Conservation (phyloP, 2,888 invertebrate species). For the Drosophila ezoana region DNA sequence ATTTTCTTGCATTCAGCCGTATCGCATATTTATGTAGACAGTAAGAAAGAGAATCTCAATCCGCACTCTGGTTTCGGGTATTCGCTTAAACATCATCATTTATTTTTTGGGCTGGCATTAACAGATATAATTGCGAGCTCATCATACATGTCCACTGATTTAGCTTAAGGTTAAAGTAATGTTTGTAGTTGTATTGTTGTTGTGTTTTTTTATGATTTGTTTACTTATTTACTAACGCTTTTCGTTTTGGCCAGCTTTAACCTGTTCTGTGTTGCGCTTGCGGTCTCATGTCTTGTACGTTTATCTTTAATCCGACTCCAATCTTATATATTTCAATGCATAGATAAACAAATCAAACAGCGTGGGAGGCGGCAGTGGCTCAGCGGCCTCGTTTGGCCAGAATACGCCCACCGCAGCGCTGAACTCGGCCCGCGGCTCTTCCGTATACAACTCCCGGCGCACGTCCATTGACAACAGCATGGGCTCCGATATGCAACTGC, state of each 20-base stretch:
- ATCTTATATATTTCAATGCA: conserved; percentile 17
- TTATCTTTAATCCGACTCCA: neutral
- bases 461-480: conserved; percentile 83
- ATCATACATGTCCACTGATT: conserved; percentile 4
- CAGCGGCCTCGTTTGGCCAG: conserved; percentile 71
- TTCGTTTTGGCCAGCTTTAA: conserved; percentile 41
- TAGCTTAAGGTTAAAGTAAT: conserved; percentile 25
- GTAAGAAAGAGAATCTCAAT: neutral
- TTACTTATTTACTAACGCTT: conserved; percentile 63
- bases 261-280: conserved; percentile 42
- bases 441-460: conserved; percentile 83
- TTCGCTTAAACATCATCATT: conserved; percentile 9
- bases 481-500: conserved; percentile 78
- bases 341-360: conserved; percentile 62
- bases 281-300: neutral
- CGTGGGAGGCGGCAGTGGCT: conserved; percentile 48
- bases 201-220: conserved; percentile 26
- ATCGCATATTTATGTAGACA: neutral
- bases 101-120: conserved; percentile 7
- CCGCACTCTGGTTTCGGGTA: conserved; percentile 57
- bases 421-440: conserved; percentile 80
- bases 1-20: too few relatives aligned
- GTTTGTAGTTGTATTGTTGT: conserved; percentile 42
- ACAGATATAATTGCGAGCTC: conserved; percentile 12
- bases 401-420: conserved; percentile 78